Conservation (phyloP, 2,113 vertebrate species). For the Mesocricetus auratus region DNA sequence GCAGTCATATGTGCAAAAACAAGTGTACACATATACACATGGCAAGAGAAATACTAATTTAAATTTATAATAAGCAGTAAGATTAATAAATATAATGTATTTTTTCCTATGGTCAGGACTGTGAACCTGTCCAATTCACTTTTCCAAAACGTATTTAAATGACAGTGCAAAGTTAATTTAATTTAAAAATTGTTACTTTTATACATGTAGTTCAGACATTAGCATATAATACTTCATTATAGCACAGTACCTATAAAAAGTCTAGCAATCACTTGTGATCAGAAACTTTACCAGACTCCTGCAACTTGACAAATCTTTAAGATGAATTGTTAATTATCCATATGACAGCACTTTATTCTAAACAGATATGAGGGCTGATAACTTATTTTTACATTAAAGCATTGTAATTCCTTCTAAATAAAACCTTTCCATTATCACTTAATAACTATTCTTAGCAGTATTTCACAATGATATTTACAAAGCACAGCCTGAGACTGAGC, state of each 20-base stretch:
- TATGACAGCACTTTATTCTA: not conserved
- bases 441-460: constrained; percentile 40
- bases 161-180: not conserved
- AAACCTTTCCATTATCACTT: constrained; percentile 21
- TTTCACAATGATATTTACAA: constrained; percentile 27
- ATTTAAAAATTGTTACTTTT: not conserved
- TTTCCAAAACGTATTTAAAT: not conserved
- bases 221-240: not conserved
- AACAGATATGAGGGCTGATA: not conserved
- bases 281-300: not conserved
- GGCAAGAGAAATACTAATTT: no score
- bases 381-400: not conserved
- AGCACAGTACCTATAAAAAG: not conserved
- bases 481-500: not conserved
- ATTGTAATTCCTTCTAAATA: constrained; percentile 32
- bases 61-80: not conserved
- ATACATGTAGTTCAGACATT: not conserved
- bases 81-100: not conserved
- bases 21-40: not conserved
- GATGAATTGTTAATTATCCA: not conserved
- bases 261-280: not conserved
- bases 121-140: not conserved
- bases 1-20: not conserved
- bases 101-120: not conserved
- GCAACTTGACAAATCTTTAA: not conserved